phyloP scores from a whole-genome alignment of 2,888 invertebrate genomes.

The Agrotis ipsilon region DNA sequence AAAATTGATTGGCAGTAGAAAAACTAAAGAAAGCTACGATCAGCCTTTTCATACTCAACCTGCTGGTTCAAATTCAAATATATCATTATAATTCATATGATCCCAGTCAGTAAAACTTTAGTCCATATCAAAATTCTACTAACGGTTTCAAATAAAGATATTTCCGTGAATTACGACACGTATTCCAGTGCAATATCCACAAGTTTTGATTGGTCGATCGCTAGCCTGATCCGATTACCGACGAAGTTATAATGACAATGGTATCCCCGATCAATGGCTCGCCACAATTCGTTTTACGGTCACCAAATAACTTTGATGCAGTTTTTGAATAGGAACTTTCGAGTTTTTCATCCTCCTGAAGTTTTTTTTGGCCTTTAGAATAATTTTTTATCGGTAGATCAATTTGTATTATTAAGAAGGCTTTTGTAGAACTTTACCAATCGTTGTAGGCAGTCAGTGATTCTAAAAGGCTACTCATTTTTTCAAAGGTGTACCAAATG shows the following conservation, averaged over 20 bases:
- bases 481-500: too few species aligned
- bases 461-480: too few species aligned
- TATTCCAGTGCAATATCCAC: slow-evolving; percentile 61
- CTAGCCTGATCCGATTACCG: slow-evolving; percentile 73
- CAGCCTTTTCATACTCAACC: too few species aligned
- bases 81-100: too few species aligned
- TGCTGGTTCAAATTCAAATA: too few species aligned
- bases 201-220: slow-evolving; percentile 80
- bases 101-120: too few species aligned
- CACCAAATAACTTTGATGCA: slow-evolving; percentile 44
- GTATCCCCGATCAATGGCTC: slow-evolving; percentile 36
- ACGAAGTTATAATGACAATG: slow-evolving; percentile 77
- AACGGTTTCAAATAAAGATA: slow-evolving; percentile 5
- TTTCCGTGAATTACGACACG: slow-evolving; percentile 38
- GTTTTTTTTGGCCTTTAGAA: neutral
- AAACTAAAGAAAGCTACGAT: too few species aligned
- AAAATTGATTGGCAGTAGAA: too few species aligned
- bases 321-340: slow-evolving; percentile 12
- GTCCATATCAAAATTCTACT: neutral
- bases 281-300: slow-evolving; percentile 27
- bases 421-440: neutral
- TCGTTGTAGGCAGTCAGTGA: too few species aligned
- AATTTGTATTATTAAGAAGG: neutral
- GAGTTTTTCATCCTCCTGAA: neutral
- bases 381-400: neutral